These are phyloP conservation scores for Chymomyza amoena DNA, from an alignment of 2,888 invertebrate species.

Conservation along the genomic window DNA sequence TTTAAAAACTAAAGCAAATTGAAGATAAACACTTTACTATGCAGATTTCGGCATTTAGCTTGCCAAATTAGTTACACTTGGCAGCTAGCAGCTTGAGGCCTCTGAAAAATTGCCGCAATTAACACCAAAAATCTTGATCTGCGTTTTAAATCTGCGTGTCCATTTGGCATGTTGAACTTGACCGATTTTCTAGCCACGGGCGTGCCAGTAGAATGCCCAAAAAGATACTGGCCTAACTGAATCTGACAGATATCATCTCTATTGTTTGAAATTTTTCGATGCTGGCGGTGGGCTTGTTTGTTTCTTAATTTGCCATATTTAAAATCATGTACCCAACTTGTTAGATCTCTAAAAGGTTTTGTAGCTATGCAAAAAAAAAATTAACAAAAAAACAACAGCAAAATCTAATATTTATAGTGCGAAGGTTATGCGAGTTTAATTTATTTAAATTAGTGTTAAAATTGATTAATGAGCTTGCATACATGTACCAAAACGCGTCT, in stretches of 20 bases:
- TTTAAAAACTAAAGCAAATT: slow-evolving; percentile 48
- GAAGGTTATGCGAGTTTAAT: slow-evolving; percentile 51
- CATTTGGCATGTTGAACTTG: slow-evolving; percentile 51
- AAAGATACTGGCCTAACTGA: background rate
- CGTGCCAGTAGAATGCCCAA: slow-evolving; percentile 36
- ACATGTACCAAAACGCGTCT: background rate
- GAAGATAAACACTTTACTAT: slow-evolving; percentile 1
- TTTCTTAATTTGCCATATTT: slow-evolving; percentile 30
- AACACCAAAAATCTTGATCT: slow-evolving; percentile 17
- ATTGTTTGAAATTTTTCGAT: background rate
- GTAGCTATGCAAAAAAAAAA: background rate
- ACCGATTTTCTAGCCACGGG: slow-evolving; percentile 50
- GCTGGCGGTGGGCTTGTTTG: background rate
- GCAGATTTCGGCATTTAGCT: slow-evolving; percentile 35
- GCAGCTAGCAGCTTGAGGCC: slow-evolving; percentile 1
- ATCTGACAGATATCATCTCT: background rate
- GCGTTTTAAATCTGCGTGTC: slow-evolving; percentile 36
- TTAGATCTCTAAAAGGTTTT: slow-evolving; percentile 9
- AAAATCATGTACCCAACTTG: slow-evolving; percentile 13
- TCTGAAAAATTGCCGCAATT: slow-evolving; percentile 27
- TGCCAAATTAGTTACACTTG: slow-evolving; percentile 23
- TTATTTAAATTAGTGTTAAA: slow-evolving; percentile 49
- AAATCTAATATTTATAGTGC: slow-evolving; percentile 28
- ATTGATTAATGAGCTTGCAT: slow-evolving; percentile 35
- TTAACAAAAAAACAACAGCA: background rate